These are phyloP conservation scores for Drosophila antonietae DNA, from an alignment of 2,888 invertebrate species.

Conservation along the genomic window DNA sequence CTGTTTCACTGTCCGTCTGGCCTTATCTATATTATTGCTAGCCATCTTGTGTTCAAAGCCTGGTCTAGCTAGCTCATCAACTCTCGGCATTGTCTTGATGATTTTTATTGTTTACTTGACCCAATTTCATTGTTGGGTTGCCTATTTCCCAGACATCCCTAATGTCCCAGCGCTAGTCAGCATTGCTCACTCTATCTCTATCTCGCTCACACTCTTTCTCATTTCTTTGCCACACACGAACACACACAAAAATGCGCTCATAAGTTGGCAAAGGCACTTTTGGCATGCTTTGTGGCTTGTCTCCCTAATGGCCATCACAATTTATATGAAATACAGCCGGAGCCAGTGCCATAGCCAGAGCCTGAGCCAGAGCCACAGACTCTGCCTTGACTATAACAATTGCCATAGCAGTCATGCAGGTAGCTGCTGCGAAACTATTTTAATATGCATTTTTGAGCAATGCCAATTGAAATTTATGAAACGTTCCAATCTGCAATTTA, in stretches of 20 bases:
- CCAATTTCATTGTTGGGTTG: slow-evolving; percentile 53
- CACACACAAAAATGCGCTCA: slow-evolving; percentile 67
- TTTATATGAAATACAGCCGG: slow-evolving; percentile 62
- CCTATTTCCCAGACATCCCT: slow-evolving; percentile 44
- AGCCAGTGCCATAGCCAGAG: background rate
- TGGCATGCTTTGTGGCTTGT: slow-evolving; percentile 55
- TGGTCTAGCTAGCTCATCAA: slow-evolving; percentile 50
- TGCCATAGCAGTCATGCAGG: slow-evolving; percentile 42
- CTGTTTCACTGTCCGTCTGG: background rate
- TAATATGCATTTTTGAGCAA: slow-evolving; percentile 58
- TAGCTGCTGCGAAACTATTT: slow-evolving; percentile 60
- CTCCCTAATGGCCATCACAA: slow-evolving; percentile 55
- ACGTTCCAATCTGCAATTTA: background rate
- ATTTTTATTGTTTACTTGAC: slow-evolving; percentile 80
- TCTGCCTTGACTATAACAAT: slow-evolving; percentile 35
- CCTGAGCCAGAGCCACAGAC: background rate
- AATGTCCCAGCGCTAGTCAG: slow-evolving; percentile 22
- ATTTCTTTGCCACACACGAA: slow-evolving; percentile 18
- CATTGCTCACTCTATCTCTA: background rate
- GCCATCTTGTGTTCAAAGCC: slow-evolving; percentile 52
- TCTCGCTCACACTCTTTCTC: background rate
- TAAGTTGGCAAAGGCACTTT: slow-evolving; percentile 55
- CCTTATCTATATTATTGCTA: slow-evolving; percentile 20
- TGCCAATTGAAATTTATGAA: slow-evolving; percentile 49
- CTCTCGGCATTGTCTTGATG: slow-evolving; percentile 67